phyloP scores from a whole-genome alignment of 2,113 vertebrate species.

The Tragelaphus strepsiceros region DNA sequence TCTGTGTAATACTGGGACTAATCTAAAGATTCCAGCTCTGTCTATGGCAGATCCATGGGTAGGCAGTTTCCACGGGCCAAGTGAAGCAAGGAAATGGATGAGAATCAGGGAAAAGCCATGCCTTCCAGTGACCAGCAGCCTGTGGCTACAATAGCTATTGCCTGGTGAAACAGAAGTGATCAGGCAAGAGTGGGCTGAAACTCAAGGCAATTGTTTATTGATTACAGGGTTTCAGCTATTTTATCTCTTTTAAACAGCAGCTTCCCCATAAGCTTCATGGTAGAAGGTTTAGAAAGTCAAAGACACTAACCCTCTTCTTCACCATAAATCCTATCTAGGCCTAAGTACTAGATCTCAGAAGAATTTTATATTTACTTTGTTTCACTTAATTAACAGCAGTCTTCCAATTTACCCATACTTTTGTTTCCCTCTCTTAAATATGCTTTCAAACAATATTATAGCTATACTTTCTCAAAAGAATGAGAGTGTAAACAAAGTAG shows the following conservation, averaged over 20 bases:
- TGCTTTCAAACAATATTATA: constrained; percentile 6
- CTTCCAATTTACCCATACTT: background rate
- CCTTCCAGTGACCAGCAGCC: background rate
- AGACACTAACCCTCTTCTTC: background rate
- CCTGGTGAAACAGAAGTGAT: background rate
- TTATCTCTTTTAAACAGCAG: background rate
- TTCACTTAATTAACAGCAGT: background rate
- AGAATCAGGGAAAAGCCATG: background rate
- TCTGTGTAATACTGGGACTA: background rate
- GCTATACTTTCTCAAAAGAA: background rate
- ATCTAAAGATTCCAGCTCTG: background rate
- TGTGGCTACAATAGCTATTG: background rate
- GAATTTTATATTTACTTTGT: background rate
- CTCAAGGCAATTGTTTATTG: background rate
- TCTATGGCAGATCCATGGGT: background rate
- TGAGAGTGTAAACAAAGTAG: background rate
- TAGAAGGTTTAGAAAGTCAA: background rate
- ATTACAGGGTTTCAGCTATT: background rate
- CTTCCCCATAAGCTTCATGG: background rate
- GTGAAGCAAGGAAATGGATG: background rate
- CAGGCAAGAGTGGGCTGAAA: background rate
- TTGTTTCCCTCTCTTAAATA: background rate
- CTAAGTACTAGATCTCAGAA: background rate
- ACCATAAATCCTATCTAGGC: background rate
- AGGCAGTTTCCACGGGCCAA: background rate